A percentile compares a stretch with the other conserved stretches of the same genome.
These are phyloP conservation scores for Climacteris rufus DNA, from an alignment of 2,113 vertebrate genomes.

Conservation along the genomic window DNA sequence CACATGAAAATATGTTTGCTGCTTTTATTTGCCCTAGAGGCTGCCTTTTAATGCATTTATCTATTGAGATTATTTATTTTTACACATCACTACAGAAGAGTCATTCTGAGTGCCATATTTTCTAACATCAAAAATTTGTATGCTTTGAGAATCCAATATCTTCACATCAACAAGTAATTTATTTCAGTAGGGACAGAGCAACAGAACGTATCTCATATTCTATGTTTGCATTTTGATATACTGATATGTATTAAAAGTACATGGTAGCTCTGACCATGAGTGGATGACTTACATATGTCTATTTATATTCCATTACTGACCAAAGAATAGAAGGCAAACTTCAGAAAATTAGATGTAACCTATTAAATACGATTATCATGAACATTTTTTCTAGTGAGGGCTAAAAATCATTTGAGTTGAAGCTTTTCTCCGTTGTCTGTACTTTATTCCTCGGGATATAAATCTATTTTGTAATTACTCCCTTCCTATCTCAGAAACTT, in stretches of 20 bases:
- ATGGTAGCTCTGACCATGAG: background rate
- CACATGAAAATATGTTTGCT: constrained; percentile 37
- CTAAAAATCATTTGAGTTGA: constrained; percentile 70
- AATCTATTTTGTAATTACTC: constrained; percentile 79
- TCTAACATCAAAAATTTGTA: constrained; percentile 24
- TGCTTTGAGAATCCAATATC: constrained; percentile 25
- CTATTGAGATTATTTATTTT: constrained; percentile 37
- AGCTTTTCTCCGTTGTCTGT: constrained; percentile 65
- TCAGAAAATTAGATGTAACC: constrained; percentile 35
- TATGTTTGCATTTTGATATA: constrained; percentile 16
- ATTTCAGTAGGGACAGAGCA: constrained; percentile 1
- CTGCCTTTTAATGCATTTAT: constrained; percentile 39
- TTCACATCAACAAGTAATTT: constrained; percentile 44
- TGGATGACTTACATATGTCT: constrained; percentile 6
- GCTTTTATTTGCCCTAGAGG: constrained; percentile 19
- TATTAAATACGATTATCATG: constrained; percentile 46
- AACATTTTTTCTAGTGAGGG: constrained; percentile 31
- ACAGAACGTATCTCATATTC: background rate
- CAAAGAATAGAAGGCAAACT: constrained; percentile 21
- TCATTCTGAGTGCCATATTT: background rate
- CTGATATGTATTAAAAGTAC: constrained; percentile 28
- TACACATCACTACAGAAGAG: constrained; percentile 14
- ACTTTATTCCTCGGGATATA: constrained; percentile 68
- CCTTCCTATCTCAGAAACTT: constrained; percentile 75
- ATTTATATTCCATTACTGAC: constrained; percentile 3